Conservation (phyloP, 1,140 invertebrate species). For the Melitaea cinxia region DNA sequence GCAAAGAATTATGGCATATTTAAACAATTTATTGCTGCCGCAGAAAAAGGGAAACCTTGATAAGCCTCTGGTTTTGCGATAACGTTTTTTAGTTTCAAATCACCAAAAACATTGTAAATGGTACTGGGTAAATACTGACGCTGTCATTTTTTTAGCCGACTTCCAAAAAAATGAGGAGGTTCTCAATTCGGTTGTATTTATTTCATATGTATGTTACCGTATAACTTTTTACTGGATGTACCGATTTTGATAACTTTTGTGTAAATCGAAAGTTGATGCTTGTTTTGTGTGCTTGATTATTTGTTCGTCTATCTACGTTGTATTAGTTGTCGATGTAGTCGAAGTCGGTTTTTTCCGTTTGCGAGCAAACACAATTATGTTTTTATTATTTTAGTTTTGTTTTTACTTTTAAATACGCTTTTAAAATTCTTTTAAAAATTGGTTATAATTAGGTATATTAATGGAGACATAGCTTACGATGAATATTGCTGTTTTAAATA, state of each 20-base stretch:
- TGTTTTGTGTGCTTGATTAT: too few relatives aligned
- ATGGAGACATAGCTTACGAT: conserved; percentile 37
- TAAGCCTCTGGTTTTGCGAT: conserved; percentile 70
- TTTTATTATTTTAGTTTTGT: conserved; percentile 22
- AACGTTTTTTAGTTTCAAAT: conserved; percentile 53
- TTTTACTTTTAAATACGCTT: background rate
- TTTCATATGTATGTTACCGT: too few relatives aligned
- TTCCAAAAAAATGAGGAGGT: too few relatives aligned
- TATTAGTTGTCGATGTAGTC: too few relatives aligned
- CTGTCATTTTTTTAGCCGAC: too few relatives aligned
- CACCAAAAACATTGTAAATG: conserved; percentile 50
- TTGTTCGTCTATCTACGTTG: too few relatives aligned
- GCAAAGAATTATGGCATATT: conserved; percentile 77
- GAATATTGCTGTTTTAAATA: conserved; percentile 65
- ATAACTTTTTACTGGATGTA: too few relatives aligned
- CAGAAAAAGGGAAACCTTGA: conserved; percentile 70
- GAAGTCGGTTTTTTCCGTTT: too few relatives aligned
- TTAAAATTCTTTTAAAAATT: conserved; percentile 7
- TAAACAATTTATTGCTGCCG: conserved; percentile 76
- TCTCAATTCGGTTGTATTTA: too few relatives aligned
- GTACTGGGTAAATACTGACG: conserved; percentile 1
- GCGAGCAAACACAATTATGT: too few relatives aligned
- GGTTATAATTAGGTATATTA: conserved; percentile 6
- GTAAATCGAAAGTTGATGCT: too few relatives aligned
- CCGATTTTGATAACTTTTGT: too few relatives aligned